phyloP scores from a whole-genome alignment of 2,113 vertebrate genomes.

The Grallaria varia region DNA sequence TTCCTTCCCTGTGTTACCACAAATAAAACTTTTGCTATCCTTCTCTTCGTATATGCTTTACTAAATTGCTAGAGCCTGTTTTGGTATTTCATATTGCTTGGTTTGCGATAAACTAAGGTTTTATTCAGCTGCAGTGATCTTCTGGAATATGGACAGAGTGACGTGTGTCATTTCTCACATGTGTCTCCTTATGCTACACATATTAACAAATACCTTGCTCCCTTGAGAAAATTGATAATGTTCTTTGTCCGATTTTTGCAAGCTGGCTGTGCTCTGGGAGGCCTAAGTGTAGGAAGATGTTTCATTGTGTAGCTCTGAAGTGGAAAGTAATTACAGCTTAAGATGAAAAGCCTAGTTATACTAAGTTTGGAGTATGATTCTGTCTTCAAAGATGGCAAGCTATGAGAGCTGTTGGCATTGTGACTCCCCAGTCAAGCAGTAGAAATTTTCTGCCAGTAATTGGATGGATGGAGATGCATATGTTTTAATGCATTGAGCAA shows the following conservation, averaged over 20 bases:
- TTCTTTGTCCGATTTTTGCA: conserved; percentile 33
- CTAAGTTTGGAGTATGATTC: conserved; percentile 55
- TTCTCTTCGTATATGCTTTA: not conserved
- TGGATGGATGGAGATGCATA: not conserved
- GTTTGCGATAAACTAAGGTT: not conserved
- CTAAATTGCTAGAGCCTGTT: conserved; percentile 9
- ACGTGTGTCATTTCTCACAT: not conserved
- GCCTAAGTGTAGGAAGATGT: conserved; percentile 32
- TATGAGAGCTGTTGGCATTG: conserved; percentile 15
- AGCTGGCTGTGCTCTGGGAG: not conserved
- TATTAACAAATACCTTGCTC: conserved; percentile 30
- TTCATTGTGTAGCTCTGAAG: conserved; percentile 59
- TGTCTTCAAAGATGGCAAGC: conserved; percentile 42
- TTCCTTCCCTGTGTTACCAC: not conserved
- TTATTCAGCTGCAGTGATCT: conserved; percentile 8
- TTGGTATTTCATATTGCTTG: not conserved
- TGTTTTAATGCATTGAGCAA: conserved; percentile 10
- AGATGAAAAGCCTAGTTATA: conserved; percentile 55
- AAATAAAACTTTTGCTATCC: not conserved
- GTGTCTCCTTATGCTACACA: not conserved
- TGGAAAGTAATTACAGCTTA: conserved; percentile 62
- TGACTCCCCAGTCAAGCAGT: conserved; percentile 38
- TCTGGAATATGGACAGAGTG: not conserved
- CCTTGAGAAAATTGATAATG: conserved; percentile 13
- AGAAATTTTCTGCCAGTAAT: conserved; percentile 27